A percentile compares a stretch with the other conserved stretches of the same genome.
Evolutionary conservation across 23 tunicate species (phyloP).

Genomic region (Styela clava): DNA sequence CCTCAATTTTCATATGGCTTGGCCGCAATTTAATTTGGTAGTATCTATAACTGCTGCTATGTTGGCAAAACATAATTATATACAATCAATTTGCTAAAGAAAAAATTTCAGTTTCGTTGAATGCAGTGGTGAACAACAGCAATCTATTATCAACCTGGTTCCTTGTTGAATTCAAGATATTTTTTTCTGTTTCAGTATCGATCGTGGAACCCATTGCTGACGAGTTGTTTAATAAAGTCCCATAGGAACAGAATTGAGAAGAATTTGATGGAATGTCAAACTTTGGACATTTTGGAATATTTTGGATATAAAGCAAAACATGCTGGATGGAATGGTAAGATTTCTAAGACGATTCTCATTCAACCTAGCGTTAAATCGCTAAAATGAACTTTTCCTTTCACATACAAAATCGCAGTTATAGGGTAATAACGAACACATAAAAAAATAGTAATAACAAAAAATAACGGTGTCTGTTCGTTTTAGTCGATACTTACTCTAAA

Average conservation of each 20-base stretch:
- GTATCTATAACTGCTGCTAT: too few species aligned
- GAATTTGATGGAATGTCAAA: constrained; percentile 44
- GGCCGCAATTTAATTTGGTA: too few species aligned
- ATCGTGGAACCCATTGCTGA: constrained; percentile 68
- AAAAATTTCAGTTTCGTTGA: too few species aligned
- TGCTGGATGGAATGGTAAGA: constrained; percentile 76
- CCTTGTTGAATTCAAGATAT: not conserved
- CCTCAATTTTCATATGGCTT: too few species aligned
- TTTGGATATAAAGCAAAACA: constrained; percentile 61
- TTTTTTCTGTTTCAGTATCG: constrained; percentile 5
- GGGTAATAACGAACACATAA: not conserved
- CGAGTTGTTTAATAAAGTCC: constrained; percentile 49
- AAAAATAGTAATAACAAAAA: not conserved
- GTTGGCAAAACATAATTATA: too few species aligned
- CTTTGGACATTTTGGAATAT: constrained; percentile 43
- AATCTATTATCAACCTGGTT: too few species aligned
- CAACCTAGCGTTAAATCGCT: too few species aligned
- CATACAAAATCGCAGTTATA: not conserved
- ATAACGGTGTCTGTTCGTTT: not conserved
- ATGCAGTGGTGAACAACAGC: too few species aligned
- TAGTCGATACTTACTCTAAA: not conserved
- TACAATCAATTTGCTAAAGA: too few species aligned
- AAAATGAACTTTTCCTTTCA: not conserved
- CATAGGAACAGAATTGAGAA: constrained; percentile 41
- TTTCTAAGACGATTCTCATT: not conserved